Evolutionary conservation across 2,797 vertebrate species (phyloP), one percentile per base, ranked within the genome.

Genomic region (Manis pentadactyla): DNA sequence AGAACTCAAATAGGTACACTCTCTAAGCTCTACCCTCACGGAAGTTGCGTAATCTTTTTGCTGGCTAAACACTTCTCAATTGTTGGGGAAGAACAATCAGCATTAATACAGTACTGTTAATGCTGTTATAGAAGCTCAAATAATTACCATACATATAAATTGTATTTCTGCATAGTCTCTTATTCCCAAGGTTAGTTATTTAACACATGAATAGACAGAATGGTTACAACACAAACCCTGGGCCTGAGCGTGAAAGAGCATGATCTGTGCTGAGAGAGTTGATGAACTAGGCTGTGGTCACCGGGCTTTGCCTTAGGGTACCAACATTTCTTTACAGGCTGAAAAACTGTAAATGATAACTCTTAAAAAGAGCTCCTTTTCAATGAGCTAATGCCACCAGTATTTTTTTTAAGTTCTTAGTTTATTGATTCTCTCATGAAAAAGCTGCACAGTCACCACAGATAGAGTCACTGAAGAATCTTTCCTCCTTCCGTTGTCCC

Each of bases 101-200:
- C 87, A 61, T 75, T 96, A 39, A 82, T 39, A 73, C 8, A 37
- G 15, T 66, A 74, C 69, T 88, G 18, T 17, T 69, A 85, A 81
- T 71, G 93, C 39, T 95, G 21, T 12, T 85, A 74, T 91, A 88
- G 63, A 86, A 96, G 12, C 23, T 87, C 78, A 97, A 87, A 90
- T 59, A 94, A 37, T 46, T 66, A 71, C 2, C 39, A 55, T 51
- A 73, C 69, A 59, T 64, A 59, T 74, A 86, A 82, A 23, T 27
- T 87, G 6, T 53, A 13, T n/a, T 69, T 89, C 23, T 88, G 82
- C 39, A 87, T 90, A 63, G 75, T 90, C 27, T 77, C 89, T 85
- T 81, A 77, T 96, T 85, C 57, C n/a, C 46, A 68, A 77, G 39
- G 61, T 27, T 90, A 92, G 55, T 69, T 90, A 39, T 77, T 79